These are phyloP conservation scores for Leptarthrus brevirostris DNA, from an alignment of 2,888 invertebrate species.

Conservation along the genomic window DNA sequence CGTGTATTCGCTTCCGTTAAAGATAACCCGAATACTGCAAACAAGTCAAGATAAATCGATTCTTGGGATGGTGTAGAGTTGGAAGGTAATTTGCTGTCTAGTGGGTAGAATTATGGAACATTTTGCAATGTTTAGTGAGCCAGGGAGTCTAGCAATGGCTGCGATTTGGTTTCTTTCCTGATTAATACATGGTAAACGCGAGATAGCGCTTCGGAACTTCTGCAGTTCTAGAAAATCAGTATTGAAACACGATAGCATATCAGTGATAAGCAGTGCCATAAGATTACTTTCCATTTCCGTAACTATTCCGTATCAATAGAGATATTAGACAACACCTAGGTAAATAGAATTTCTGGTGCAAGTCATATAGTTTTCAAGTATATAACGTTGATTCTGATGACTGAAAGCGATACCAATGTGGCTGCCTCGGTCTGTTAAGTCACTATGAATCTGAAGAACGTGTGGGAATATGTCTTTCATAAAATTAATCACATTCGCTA, in stretches of 20 bases:
- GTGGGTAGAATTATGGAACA: not conserved
- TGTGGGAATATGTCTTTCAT: too few relatives aligned
- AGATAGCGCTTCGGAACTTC: too few relatives aligned
- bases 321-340: not conserved
- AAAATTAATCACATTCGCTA: too few relatives aligned
- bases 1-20: too few relatives aligned
- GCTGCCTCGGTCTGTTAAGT: too few relatives aligned
- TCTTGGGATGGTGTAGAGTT: not conserved
- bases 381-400: not conserved
- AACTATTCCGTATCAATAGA: not conserved
- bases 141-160: not conserved
- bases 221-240: not conserved
- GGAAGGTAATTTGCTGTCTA: not conserved
- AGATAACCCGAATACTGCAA: too few relatives aligned
- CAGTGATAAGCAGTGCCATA: not conserved
- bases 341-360: constrained; percentile 12
- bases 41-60: not conserved
- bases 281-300: constrained; percentile 24
- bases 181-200: not conserved
- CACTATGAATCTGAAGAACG: too few relatives aligned
- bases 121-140: not conserved
- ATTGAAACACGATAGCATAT: not conserved
- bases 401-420: not conserved
- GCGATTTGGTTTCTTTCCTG: not conserved
- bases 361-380: not conserved